Conservation (phyloP, 2,888 invertebrate genomes). For the Dasysyrphus tricinctus region DNA sequence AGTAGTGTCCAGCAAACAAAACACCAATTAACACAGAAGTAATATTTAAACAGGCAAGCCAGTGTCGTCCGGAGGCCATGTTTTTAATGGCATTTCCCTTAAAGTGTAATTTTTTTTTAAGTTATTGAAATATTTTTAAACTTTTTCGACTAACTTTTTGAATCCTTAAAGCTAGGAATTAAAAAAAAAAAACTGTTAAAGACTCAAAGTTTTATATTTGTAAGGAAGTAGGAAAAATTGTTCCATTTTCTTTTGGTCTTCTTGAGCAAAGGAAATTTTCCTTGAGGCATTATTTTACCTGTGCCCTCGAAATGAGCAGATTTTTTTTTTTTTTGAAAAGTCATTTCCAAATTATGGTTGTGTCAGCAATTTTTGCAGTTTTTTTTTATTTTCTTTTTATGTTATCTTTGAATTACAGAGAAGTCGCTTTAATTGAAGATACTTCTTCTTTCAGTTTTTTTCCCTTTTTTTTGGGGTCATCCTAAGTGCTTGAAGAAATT, state of each 20-base stretch:
- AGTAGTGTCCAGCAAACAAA: slow-evolving; percentile 27
- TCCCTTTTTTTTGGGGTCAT: slow-evolving; percentile 26
- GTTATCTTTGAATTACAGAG: slow-evolving; percentile 56
- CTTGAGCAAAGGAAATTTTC: slow-evolving; percentile 18
- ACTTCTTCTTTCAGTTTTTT: neutral
- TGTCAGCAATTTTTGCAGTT: slow-evolving; percentile 23
- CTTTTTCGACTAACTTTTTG: slow-evolving; percentile 27
- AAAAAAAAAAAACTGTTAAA: slow-evolving; percentile 27
- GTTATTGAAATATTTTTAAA: slow-evolving; percentile 37
- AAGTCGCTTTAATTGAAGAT: slow-evolving; percentile 64
- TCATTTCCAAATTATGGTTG: slow-evolving; percentile 6
- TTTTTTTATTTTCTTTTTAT: neutral
- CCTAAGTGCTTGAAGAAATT: slow-evolving; percentile 57
- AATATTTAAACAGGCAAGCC: slow-evolving; percentile 20
- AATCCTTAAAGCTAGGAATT: slow-evolving; percentile 3
- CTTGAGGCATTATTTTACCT: slow-evolving; percentile 57
- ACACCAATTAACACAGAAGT: slow-evolving; percentile 32
- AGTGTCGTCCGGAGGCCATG: neutral
- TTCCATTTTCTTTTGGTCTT: neutral
- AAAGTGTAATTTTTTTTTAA: neutral
- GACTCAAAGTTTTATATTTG: slow-evolving; percentile 44
- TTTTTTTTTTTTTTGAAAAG: slow-evolving; percentile 31
- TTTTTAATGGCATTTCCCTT: slow-evolving; percentile 5
- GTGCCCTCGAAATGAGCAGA: slow-evolving; percentile 25
- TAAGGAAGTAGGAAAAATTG: neutral